A percentile compares a stretch with the other conserved stretches of the same genome.
Conservation (phyloP, 2,797 vertebrate genomes). For the Lindbergichthys nudifrons region DNA sequence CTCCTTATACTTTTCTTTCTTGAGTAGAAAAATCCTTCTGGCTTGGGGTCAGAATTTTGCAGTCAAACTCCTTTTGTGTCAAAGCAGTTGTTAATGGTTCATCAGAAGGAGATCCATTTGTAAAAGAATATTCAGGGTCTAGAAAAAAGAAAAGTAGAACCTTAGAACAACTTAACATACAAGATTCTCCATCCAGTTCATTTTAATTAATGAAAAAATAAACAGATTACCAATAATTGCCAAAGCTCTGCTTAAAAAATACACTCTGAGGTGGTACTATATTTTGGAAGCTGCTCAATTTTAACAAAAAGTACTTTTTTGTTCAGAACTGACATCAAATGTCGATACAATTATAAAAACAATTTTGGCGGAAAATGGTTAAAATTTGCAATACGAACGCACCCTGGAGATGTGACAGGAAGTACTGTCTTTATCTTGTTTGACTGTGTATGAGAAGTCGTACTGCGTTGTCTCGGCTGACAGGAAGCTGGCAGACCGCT, state of each 20-base stretch:
- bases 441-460: neutral
- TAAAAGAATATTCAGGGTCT: slow-evolving; percentile 30
- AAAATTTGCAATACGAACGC: neutral
- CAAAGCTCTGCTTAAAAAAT: neutral
- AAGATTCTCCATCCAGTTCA: neutral
- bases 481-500: slow-evolving; percentile 72
- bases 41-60: slow-evolving; percentile 18
- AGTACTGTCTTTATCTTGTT: slow-evolving; percentile 29
- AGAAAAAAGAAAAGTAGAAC: neutral
- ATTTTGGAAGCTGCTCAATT: too few relatives aligned
- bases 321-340: neutral
- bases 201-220: neutral
- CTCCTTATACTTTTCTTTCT: slow-evolving; percentile 21
- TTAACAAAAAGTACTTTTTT: neutral
- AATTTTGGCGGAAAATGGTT: neutral
- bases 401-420: slow-evolving; percentile 43
- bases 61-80: slow-evolving; percentile 23
- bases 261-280: neutral
- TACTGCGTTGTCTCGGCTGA: slow-evolving; percentile 24
- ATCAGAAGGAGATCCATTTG: slow-evolving; percentile 26
- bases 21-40: slow-evolving; percentile 14
- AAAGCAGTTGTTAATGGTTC: slow-evolving; percentile 24
- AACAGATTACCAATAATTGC: neutral
- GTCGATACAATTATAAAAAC: neutral
- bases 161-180: neutral